These are phyloP conservation scores for Sphaerophoria taeniata DNA, from an alignment of 2,888 invertebrate genomes.

Conservation along the genomic window DNA sequence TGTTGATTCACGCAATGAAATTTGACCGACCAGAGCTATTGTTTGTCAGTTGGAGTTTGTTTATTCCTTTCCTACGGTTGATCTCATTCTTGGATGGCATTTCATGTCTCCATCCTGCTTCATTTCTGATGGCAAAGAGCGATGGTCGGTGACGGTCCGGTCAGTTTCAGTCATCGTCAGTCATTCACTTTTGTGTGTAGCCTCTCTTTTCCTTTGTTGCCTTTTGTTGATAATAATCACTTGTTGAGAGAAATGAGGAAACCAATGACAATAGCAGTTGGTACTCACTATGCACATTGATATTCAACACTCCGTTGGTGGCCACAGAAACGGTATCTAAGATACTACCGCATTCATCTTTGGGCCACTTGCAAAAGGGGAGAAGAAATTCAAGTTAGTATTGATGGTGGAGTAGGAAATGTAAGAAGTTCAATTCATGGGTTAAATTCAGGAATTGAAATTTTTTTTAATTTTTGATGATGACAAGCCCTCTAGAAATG, in stretches of 20 bases:
- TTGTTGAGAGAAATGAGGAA: constrained; percentile 55
- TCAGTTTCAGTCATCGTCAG: neutral
- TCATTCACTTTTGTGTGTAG: constrained; percentile 21
- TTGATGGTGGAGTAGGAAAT: too few relatives aligned
- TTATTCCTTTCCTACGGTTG: constrained; percentile 10
- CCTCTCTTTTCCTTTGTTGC: neutral
- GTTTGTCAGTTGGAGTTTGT: constrained; percentile 18
- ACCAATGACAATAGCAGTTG: constrained; percentile 24
- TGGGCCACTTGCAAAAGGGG: neutral
- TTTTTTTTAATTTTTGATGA: too few relatives aligned
- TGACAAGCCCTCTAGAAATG: too few relatives aligned
- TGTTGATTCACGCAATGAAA: constrained; percentile 63
- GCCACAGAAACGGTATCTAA: constrained; percentile 36
- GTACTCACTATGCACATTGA: constrained; percentile 35
- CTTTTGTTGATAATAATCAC: constrained; percentile 9
- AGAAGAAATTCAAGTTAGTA: too few relatives aligned
- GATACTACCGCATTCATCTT: constrained; percentile 32
- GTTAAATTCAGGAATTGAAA: too few relatives aligned
- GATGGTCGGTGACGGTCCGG: too few relatives aligned
- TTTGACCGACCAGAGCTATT: constrained; percentile 36
- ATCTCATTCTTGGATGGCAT: constrained; percentile 15
- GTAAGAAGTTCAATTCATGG: too few relatives aligned
- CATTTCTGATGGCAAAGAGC: too few relatives aligned
- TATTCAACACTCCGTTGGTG: constrained; percentile 49
- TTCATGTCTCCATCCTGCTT: neutral